phyloP scores from a whole-genome alignment of 2,888 invertebrate species.

The Hirudinaria manillensis region DNA sequence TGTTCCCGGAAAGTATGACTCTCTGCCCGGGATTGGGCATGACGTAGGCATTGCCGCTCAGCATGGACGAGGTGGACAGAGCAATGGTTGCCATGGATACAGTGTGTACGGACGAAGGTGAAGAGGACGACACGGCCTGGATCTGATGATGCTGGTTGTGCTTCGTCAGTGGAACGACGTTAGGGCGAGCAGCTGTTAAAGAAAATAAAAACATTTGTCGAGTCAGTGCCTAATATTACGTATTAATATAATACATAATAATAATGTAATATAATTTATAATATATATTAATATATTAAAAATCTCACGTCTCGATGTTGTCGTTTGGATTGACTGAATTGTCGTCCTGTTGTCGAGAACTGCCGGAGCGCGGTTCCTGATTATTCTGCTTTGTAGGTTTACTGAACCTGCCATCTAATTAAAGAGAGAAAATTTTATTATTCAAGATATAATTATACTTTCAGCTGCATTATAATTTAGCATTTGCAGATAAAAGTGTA shows the following conservation, averaged over 20 bases:
- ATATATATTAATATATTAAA: not conserved
- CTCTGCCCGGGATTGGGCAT: not conserved
- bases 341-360: not conserved
- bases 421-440: no score
- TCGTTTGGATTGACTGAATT: not conserved
- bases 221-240: no score
- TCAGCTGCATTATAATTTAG: no score
- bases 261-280: not conserved
- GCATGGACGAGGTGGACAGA: conserved; percentile 4
- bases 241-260: no score
- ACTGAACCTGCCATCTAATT: not conserved
- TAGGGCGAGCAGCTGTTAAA: not conserved
- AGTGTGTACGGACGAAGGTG: not conserved
- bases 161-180: not conserved
- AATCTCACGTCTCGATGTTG: not conserved
- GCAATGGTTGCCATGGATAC: not conserved
- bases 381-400: not conserved
- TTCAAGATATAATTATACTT: no score
- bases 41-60: not conserved
- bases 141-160: not conserved
- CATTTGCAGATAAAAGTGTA: no score
- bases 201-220: not conserved
- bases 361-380: conserved; percentile 7
- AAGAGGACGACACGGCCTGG: not conserved
- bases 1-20: not conserved